Evolutionary conservation across 1,140 invertebrate species (phyloP).

Genomic region (Coelopa frigida): DNA sequence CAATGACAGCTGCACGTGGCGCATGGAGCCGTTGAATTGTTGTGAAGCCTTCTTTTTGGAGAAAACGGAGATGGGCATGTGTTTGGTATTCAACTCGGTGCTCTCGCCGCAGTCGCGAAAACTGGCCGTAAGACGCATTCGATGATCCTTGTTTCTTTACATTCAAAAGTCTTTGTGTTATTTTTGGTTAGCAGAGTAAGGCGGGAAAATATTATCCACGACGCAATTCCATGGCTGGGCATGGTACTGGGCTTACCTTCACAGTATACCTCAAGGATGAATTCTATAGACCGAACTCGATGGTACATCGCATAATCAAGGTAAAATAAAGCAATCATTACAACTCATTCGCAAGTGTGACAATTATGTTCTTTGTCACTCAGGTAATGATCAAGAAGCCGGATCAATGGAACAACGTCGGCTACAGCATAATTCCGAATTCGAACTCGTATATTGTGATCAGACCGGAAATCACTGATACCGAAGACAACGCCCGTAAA

Average conservation of each 20-base stretch:
- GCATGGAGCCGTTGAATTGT: conserved; percentile 23
- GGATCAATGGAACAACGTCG: conserved; percentile 22
- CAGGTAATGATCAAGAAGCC: conserved; percentile 36
- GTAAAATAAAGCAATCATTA: background rate
- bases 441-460: conserved; percentile 32
- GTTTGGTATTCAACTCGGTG: conserved; percentile 30
- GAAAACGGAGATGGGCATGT: conserved; percentile 29
- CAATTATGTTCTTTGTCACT: no score
- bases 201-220: conserved; percentile 26
- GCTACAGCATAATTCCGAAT: conserved; percentile 29
- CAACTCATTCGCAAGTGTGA: no score
- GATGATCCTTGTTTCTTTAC: background rate
- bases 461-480: conserved; percentile 28
- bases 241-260: conserved; percentile 28
- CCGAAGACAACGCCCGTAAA: conserved; percentile 20
- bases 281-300: conserved; percentile 22
- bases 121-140: conserved; percentile 6
- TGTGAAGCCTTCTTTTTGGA: conserved; percentile 31
- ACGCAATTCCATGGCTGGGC: conserved; percentile 31
- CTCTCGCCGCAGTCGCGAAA: conserved; percentile 15
- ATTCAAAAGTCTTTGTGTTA: background rate
- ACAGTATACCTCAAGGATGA: conserved; percentile 17
- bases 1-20: conserved; percentile 21
- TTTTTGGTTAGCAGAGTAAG: background rate
- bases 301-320: conserved; percentile 6